Base-by-base conservation (phyloP, 2,113 vertebrate species). In the Actenoides hombroni region DNA sequence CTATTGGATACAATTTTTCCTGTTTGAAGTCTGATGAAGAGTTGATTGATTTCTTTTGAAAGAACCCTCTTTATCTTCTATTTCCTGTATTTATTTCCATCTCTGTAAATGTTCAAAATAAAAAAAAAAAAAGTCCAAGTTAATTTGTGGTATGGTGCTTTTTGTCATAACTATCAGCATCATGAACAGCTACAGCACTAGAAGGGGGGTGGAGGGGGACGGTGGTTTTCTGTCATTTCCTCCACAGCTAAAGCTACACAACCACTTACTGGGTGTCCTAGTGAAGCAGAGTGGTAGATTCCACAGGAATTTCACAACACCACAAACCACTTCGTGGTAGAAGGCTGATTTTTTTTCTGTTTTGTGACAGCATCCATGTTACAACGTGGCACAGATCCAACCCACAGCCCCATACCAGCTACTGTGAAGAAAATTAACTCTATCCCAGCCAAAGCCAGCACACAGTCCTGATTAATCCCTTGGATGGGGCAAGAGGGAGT, bases 71-170 rank as follows among this genome's bases (percentile, higher is more conserved):
- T 31, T 88, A 51, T 88, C 70, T 92, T 85, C 77, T 82, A 80
- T 75, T 79, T 87, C 64, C 78, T 95, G 64, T 96, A 94, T 97
- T 97, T 95, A 96, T 95, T 93, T 94, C 83, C 86, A 88, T 65
- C 87, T 87, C 93, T 93, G 90, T 93, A 65, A 88, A 84, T 28
- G 37, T 51, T 97, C 97, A 83, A 97, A 97, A 97, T 96, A 94
- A 97, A 51, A 51, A 51, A 46, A 44, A n/a, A n/a, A 39, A 40
- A 53, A 46, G 39, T 46, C 53, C 63, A 33, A 31, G 1, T 53
- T 61, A 8, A 6, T 86, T 59, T 56, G 67, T 59, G 51, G 65
- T 37, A 24, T 51, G 9, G 56, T 11, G 23, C 10, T 42, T 94
- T 59, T 71, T 84, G 40, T 81, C 26, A 13, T 49, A n/a, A 1